phyloP scores from a whole-genome alignment of 2,888 invertebrate genomes.

The Formica aserva region DNA sequence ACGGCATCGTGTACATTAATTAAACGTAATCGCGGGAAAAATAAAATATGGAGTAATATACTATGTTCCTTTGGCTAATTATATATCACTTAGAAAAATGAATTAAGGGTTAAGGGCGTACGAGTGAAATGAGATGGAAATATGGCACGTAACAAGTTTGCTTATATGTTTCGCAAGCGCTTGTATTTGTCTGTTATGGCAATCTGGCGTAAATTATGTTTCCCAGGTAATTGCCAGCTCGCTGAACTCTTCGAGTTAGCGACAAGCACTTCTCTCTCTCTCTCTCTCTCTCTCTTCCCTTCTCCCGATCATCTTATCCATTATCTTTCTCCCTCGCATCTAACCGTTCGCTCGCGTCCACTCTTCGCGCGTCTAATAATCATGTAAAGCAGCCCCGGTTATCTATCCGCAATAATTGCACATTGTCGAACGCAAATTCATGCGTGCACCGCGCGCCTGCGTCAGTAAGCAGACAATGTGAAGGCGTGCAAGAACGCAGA shows the following conservation, averaged over 20 bases:
- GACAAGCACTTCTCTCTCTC: constrained; percentile 23
- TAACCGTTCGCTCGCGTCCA: constrained; percentile 41
- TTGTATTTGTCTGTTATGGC: constrained; percentile 64
- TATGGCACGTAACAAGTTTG: constrained; percentile 63
- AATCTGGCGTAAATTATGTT: constrained; percentile 78
- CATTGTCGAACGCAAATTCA: constrained; percentile 79
- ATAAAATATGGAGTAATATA: constrained; percentile 49
- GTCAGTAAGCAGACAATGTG: constrained; percentile 73
- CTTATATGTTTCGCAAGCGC: constrained; percentile 36
- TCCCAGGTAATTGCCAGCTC: constrained; percentile 79
- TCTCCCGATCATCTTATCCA: not conserved
- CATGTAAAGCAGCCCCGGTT: constrained; percentile 75
- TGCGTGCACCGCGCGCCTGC: constrained; percentile 72
- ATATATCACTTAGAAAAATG: constrained; percentile 44
- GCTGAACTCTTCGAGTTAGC: constrained; percentile 67
- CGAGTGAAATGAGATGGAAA: constrained; percentile 52
- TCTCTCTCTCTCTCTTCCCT: not conserved
- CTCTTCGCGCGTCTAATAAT: constrained; percentile 68
- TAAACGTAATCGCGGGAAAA: constrained; percentile 52
- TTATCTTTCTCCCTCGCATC: constrained; percentile 26
- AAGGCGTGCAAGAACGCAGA: constrained; percentile 74
- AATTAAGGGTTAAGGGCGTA: constrained; percentile 46
- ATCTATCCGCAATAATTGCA: constrained; percentile 77
- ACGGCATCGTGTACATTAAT: constrained; percentile 30
- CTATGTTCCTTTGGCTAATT: constrained; percentile 40